Evolutionary conservation across 2,888 invertebrate species (phyloP).

Genomic region (Pterobdella sp.): DNA sequence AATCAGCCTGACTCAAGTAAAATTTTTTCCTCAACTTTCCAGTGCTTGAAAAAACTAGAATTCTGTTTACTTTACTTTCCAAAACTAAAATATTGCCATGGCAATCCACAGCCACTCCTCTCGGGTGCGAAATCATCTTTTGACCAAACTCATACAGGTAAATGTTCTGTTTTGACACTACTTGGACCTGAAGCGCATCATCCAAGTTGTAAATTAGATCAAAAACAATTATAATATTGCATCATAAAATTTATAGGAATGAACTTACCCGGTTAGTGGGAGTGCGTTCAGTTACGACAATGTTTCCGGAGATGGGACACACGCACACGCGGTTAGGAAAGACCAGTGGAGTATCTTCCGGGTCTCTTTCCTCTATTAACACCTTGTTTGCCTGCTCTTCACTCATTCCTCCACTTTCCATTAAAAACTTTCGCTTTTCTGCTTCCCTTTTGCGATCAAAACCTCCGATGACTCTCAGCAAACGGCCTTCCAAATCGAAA

Average conservation of each 20-base stretch:
- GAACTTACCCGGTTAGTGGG: slow-evolving; percentile 86
- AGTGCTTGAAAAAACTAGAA: slow-evolving; percentile 95
- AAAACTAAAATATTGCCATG: slow-evolving; percentile 97
- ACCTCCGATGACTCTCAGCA: slow-evolving; percentile 98
- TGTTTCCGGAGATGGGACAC: slow-evolving; percentile 94
- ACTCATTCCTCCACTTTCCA: slow-evolving; percentile 7
- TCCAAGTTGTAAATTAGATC: background rate
- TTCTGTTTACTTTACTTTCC: slow-evolving; percentile 78
- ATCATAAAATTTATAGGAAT: background rate
- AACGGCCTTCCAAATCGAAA: slow-evolving; percentile 95
- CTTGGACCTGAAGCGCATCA: slow-evolving; percentile 50
- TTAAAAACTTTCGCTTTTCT: slow-evolving; percentile 66
- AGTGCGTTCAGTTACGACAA: slow-evolving; percentile 88
- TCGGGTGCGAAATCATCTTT: slow-evolving; percentile 93
- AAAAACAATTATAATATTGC: background rate
- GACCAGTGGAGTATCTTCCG: slow-evolving; percentile 87
- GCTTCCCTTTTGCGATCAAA: slow-evolving; percentile 61
- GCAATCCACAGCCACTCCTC: slow-evolving; percentile 96
- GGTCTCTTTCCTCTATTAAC: slow-evolving; percentile 55
- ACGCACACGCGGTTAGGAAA: slow-evolving; percentile 98
- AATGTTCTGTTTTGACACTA: slow-evolving; percentile 98
- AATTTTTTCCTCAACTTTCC: slow-evolving; percentile 95
- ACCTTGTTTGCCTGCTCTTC: background rate
- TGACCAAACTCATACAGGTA: slow-evolving; percentile 98
- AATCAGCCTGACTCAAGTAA: slow-evolving; percentile 71